Evolutionary conservation across 2,888 invertebrate species (phyloP), one percentile per base, ranked within the genome.

Genomic region (Drosophila cognata): DNA sequence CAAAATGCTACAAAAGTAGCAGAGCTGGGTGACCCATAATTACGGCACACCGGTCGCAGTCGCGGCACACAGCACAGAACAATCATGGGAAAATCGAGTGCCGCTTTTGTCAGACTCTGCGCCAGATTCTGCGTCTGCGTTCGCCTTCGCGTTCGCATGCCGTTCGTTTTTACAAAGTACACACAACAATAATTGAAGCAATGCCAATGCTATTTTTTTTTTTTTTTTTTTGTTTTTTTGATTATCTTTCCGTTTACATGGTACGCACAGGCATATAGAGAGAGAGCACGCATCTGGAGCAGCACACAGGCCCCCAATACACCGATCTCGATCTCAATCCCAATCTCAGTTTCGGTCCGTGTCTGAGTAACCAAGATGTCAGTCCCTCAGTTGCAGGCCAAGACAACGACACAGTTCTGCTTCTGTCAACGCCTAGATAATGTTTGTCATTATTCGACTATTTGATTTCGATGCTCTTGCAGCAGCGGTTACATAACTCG

Each of bases 221-320:
- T 86, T 86, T 70, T 84, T 88, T 88, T 86, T 84, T 84, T 88
- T 88, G 84, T 84, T 88, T 88, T 86, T 86, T 71, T 84, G 84
- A 82, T 87, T 89, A 85, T 85, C 84, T 88, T 72, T 77, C 83
- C 78, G 75, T 84, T 79, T 81, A 89, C 81, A 78, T 63, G 75
- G 60, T 76, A 79, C 73, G 76, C 83, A 88, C 71, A 69, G 69
- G 60, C 67, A 57, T 35, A 59, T 21, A 43, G 52, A 64, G 66
- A 61, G 63, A 64, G 66, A 61, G 63, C 71, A 74, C 71, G 71
- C 74, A 74, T 66, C 61, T 67, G 52, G 57, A 48, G 61, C 56
- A 57, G 38, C 51, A 21, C 48, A 53, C 76, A 76, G 51, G 29
- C 52, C 56, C 59, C 70, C 60, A 73, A 55, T 28, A 29, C 31